Conservation (phyloP, 1,140 invertebrate species). For the Aphis craccivora region DNA sequence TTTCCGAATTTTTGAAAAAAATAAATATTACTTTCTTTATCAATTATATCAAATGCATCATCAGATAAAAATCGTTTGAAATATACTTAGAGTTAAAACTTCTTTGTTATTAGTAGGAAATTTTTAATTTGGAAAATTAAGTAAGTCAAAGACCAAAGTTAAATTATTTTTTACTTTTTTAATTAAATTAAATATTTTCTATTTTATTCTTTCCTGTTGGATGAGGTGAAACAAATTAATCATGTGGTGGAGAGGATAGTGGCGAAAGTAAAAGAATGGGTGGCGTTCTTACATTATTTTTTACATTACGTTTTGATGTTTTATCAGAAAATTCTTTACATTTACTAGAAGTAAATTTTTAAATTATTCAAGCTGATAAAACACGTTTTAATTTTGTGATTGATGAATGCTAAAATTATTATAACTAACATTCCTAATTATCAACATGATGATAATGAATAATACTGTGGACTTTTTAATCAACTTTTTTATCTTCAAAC, state of each 20-base stretch:
- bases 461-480: too few relatives aligned
- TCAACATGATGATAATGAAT: too few relatives aligned
- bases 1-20: conserved; percentile 56
- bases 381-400: neutral
- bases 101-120: neutral
- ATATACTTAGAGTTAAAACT: conserved; percentile 54
- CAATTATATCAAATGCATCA: conserved; percentile 58
- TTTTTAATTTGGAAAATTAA: neutral
- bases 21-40: conserved; percentile 60
- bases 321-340: neutral
- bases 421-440: too few relatives aligned
- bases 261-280: too few relatives aligned
- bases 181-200: neutral
- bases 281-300: neutral
- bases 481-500: too few relatives aligned
- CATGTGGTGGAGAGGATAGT: neutral
- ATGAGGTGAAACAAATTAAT: neutral
- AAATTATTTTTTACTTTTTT: neutral
- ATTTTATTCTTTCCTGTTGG: neutral
- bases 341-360: neutral
- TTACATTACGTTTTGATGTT: neutral
- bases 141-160: neutral
- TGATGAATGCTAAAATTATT: too few relatives aligned
- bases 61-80: conserved; percentile 59
- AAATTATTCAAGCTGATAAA: neutral